A percentile compares a stretch with the other conserved stretches of the same genome.
phyloP scores from a whole-genome alignment of 2,888 invertebrate species.

The Uloborus plumipes region DNA sequence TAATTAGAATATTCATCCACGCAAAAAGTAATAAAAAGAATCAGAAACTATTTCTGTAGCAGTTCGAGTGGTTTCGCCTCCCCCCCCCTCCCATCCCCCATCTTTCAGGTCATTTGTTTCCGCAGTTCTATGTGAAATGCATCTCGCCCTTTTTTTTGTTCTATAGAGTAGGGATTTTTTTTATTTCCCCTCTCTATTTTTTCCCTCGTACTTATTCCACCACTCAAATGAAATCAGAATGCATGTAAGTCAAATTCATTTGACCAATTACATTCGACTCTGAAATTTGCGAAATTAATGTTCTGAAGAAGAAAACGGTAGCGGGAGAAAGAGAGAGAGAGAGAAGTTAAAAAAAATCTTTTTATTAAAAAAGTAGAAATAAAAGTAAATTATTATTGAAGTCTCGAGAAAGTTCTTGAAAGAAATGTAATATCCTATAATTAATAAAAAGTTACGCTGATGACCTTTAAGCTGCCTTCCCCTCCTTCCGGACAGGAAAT shows the following conservation, averaged over 20 bases:
- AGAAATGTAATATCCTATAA: constrained; percentile 59
- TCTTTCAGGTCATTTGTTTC: constrained; percentile 7
- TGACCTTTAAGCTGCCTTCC: constrained; percentile 49
- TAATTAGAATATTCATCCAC: too few species aligned
- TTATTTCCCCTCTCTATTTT: neutral
- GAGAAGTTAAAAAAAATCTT: constrained; percentile 5
- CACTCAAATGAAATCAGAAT: constrained; percentile 48
- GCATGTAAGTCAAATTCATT: constrained; percentile 55
- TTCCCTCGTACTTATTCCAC: neutral
- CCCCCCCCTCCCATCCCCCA: too few species aligned
- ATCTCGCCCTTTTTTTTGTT: too few species aligned
- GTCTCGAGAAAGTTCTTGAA: constrained; percentile 17
- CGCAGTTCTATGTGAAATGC: neutral
- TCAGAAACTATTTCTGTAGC: too few species aligned
- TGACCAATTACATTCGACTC: constrained; percentile 52
- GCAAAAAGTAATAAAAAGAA: too few species aligned
- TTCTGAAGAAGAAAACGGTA: constrained; percentile 23
- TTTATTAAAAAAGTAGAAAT: neutral
- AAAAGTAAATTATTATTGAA: constrained; percentile 2
- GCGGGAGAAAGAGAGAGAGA: neutral
- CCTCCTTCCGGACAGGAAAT: constrained; percentile 19
- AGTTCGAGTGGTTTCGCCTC: too few species aligned
- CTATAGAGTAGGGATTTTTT: neutral
- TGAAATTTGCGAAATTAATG: constrained; percentile 51
- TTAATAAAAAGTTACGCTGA: constrained; percentile 60